Evolutionary conservation across 2,888 invertebrate species (phyloP), one percentile per base, ranked within the genome.

Genomic region (Syritta pipiens): DNA sequence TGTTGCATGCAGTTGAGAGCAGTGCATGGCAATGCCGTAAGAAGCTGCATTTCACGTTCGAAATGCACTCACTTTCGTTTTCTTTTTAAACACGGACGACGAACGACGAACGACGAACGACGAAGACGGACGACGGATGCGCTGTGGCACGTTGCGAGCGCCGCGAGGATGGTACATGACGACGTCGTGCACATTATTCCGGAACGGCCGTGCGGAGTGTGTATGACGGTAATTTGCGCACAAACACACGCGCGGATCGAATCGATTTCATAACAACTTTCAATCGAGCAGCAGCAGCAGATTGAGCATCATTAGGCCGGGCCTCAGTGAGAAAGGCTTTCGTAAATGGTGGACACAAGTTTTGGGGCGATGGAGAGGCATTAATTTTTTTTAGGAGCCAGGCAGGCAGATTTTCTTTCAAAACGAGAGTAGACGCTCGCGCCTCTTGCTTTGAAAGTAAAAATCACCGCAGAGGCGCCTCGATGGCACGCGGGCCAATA

Each of bases 231-330:
- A 72, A 74, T 74, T 79, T 79, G 51, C 20, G 51, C 35, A 51
- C 53, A 40, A 9, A 42, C 24, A 51, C 57, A 63, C 49, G 37
- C 42, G 26, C 69, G 32, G 1, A 55, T 55, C 77, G 55, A 67
- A 79, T 79, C 57, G 60, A 68, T 79, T 79, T 79, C 79, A 79
- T 79, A 79, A 79, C 79, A 79, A 79, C 79, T 79, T 79, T 79
- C 79, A 30, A 37, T 79, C 74, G 55, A 67, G 44, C 57, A 30
- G 35, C 32, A 40, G 14, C 42, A 51, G 40, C 6, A 60, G 37
- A 17, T 9, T 30, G 32, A 9, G 32, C 59, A 30, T 51, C 10
- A 55, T 46, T 46, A 59, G 51, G 46, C 46, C 26, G 26, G 49
- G 53, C 6, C 37, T 9, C 6, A 55, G 20, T 19, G 63, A 30